Percentiles rank a stretch among this genome's conserved stretches.
Evolutionary conservation across 2,888 invertebrate genomes (phyloP).

Genomic region (Cybosia mesomella): DNA sequence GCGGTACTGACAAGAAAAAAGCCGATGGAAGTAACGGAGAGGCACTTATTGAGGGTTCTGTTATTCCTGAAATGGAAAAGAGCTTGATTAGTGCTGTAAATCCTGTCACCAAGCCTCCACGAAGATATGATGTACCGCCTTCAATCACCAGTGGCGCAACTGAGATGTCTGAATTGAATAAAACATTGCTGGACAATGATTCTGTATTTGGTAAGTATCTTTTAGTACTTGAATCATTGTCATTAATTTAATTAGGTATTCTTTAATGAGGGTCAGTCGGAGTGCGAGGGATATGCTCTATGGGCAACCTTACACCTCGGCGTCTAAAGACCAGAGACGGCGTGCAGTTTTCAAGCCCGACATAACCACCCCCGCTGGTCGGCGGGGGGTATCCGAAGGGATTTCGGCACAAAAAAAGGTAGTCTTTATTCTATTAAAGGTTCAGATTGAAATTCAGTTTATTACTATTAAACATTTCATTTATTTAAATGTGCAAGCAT

Average conservation of each 20-base stretch:
- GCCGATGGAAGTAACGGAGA: conserved; percentile 88
- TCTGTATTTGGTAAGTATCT: conserved; percentile 91
- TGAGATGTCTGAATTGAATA: conserved; percentile 93
- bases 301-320: too few species aligned
- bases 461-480: not conserved
- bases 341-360: too few species aligned
- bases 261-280: too few species aligned
- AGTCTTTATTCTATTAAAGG: not conserved
- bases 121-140: conserved; percentile 91
- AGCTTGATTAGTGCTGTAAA: conserved; percentile 94
- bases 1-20: conserved; percentile 86
- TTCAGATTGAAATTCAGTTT: not conserved
- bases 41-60: conserved; percentile 91
- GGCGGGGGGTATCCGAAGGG: too few species aligned
- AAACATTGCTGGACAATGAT: conserved; percentile 93
- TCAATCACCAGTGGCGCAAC: conserved; percentile 91
- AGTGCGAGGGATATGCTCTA: too few species aligned
- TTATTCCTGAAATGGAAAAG: conserved; percentile 94
- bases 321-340: too few species aligned
- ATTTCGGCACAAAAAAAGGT: too few species aligned
- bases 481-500: not conserved
- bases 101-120: conserved; percentile 94
- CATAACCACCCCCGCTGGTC: too few species aligned
- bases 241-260: not conserved
- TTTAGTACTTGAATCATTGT: not conserved